These are phyloP conservation scores for Gryon sp. DNA, from an alignment of 1,140 invertebrate genomes.

Conservation along the genomic window DNA sequence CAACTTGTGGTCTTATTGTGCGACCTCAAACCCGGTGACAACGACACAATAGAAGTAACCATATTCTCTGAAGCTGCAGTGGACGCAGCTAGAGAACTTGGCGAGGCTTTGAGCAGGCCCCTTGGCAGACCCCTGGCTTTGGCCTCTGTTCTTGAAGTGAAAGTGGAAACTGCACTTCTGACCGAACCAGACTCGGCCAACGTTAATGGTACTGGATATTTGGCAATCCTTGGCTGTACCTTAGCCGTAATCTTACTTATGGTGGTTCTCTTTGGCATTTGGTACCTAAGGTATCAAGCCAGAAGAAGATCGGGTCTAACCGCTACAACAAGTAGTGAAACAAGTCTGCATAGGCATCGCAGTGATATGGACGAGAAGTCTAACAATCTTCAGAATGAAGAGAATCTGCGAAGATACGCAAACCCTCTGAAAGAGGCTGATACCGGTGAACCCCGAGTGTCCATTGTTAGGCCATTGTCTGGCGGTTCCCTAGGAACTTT, in stretches of 20 bases:
- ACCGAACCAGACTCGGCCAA: slow-evolving; percentile 79
- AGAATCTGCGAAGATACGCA: slow-evolving; percentile 88
- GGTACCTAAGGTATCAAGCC: slow-evolving; percentile 70
- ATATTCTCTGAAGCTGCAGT: slow-evolving; percentile 82
- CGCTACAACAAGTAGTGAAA: slow-evolving; percentile 79
- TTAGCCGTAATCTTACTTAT: slow-evolving; percentile 71
- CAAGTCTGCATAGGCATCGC: slow-evolving; percentile 83
- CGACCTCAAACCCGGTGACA: slow-evolving; percentile 87
- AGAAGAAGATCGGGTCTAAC: slow-evolving; percentile 74
- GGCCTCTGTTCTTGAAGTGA: slow-evolving; percentile 89
- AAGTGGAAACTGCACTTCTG: slow-evolving; percentile 85
- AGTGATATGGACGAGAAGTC: slow-evolving; percentile 89
- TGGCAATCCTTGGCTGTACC: slow-evolving; percentile 78
- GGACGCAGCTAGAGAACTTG: slow-evolving; percentile 83
- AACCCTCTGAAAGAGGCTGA: slow-evolving; percentile 82
- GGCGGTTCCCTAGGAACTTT: slow-evolving; percentile 75
- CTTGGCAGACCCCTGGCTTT: slow-evolving; percentile 81
- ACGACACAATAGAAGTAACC: slow-evolving; percentile 92
- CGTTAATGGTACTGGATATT: slow-evolving; percentile 80
- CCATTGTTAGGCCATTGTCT: slow-evolving; percentile 82
- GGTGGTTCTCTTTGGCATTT: slow-evolving; percentile 71
- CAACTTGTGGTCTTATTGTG: slow-evolving; percentile 87
- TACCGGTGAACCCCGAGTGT: slow-evolving; percentile 79
- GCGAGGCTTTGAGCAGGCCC: slow-evolving; percentile 85
- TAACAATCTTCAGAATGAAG: slow-evolving; percentile 93